phyloP scores from a whole-genome alignment of 2,888 invertebrate genomes.

The Geophilus truncorum region DNA sequence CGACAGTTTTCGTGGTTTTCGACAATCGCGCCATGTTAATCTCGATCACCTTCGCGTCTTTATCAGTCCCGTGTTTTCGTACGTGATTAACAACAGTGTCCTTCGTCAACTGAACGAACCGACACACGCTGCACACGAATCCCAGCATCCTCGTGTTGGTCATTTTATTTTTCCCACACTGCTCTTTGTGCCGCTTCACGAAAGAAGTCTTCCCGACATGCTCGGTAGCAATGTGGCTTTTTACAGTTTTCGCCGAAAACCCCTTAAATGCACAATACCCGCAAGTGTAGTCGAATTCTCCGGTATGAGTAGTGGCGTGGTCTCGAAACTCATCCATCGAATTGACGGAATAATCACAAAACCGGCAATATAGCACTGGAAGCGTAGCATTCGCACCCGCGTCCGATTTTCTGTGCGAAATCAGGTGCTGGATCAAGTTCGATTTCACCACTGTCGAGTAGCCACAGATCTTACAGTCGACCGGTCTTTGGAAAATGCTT shows the following conservation, averaged over 20 bases:
- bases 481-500: constrained; percentile 25
- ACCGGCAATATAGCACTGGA: constrained; percentile 43
- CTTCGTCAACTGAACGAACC: constrained; percentile 64
- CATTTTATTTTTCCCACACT: not conserved
- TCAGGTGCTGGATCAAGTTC: constrained; percentile 38
- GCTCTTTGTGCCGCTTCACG: not conserved
- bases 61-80: constrained; percentile 51
- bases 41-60: constrained; percentile 50
- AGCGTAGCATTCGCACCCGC: not conserved
- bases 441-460: constrained; percentile 33
- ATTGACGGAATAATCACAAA: constrained; percentile 44
- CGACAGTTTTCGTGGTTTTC: not conserved
- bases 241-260: constrained; percentile 6
- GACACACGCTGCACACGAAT: constrained; percentile 65
- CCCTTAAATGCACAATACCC: constrained; percentile 52
- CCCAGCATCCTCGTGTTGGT: constrained; percentile 46
- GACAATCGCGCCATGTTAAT: constrained; percentile 47
- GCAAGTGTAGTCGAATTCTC: constrained; percentile 67
- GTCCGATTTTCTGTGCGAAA: constrained; percentile 32
- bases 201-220: not conserved
- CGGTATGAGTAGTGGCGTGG: constrained; percentile 70
- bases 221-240: not conserved
- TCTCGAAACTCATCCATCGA: constrained; percentile 56
- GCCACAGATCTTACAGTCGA: constrained; percentile 37
- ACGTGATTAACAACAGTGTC: constrained; percentile 61